Evolutionary conservation across 2,113 vertebrate genomes (phyloP).

Genomic region (Otocyon megalotis): DNA sequence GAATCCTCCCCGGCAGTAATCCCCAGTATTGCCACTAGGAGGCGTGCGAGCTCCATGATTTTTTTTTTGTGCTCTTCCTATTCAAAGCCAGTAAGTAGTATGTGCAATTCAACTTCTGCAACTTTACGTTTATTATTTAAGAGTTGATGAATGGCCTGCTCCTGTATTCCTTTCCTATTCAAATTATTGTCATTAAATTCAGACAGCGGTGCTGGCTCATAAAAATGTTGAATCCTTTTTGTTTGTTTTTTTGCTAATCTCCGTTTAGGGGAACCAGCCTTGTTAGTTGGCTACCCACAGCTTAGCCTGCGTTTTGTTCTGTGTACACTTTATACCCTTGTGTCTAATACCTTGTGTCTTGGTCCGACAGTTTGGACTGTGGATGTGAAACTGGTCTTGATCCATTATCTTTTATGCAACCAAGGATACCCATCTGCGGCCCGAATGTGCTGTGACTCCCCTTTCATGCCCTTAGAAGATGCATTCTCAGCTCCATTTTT

Average conservation of each 20-base stretch:
- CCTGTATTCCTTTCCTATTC: background rate
- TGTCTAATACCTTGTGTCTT: background rate
- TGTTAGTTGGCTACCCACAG: background rate
- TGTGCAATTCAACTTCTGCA: background rate
- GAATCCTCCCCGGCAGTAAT: background rate
- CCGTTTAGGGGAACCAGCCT: background rate
- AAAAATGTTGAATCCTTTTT: background rate
- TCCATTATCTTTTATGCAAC: background rate
- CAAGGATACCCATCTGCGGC: background rate
- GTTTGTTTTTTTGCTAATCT: background rate
- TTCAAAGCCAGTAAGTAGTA: background rate
- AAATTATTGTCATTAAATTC: constrained; percentile 38
- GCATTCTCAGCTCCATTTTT: background rate
- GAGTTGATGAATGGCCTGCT: background rate
- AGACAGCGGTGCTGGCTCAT: background rate
- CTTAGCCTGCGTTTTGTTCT: background rate
- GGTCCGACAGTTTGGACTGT: background rate
- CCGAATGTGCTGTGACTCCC: background rate
- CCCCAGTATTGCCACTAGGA: constrained; percentile 24
- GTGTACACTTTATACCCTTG: background rate
- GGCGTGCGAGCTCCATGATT: constrained; percentile 62
- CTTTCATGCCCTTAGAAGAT: background rate
- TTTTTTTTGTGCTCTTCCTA: background rate
- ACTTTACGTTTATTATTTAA: constrained; percentile 42
- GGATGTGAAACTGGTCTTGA: background rate